Evolutionary conservation across 2,113 vertebrate genomes (phyloP).

Genomic region (Oncorhynchus mykiss): DNA sequence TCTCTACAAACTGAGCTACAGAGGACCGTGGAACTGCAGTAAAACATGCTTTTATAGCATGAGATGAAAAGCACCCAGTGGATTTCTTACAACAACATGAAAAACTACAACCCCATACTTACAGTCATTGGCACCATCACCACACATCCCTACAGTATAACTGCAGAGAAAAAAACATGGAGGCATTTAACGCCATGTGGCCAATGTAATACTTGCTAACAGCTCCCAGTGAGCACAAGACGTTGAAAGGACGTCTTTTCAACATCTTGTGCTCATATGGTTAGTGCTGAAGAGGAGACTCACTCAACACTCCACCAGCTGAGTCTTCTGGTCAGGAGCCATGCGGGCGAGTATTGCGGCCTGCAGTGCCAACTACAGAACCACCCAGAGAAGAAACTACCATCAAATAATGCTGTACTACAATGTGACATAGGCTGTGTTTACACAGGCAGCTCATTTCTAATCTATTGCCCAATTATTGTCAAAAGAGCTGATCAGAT

Average conservation of each 20-base stretch:
- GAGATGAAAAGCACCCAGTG: too few relatives aligned
- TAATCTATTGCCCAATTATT: too few relatives aligned
- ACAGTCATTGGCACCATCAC: conserved; percentile 98
- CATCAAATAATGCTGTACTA: not conserved
- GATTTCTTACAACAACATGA: too few relatives aligned
- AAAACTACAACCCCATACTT: conserved; percentile 64
- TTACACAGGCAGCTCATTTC: too few relatives aligned
- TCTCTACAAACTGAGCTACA: too few relatives aligned
- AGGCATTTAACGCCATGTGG: too few relatives aligned
- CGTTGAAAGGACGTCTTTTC: too few relatives aligned
- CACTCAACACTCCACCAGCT: conserved; percentile 95
- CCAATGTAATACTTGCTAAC: not conserved
- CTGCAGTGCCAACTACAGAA: conserved; percentile 78
- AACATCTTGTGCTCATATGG: too few relatives aligned
- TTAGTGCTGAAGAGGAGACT: conserved; percentile 57
- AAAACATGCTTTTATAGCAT: not conserved
- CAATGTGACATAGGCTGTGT: not conserved
- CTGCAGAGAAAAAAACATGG: conserved; percentile 57
- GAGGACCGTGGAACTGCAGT: too few relatives aligned
- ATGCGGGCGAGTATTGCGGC: conserved; percentile 94
- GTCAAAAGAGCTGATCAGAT: too few relatives aligned
- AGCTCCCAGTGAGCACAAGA: not conserved
- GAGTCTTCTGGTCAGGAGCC: conserved; percentile 97
- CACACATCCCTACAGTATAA: conserved; percentile 97
- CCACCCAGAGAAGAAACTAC: conserved; percentile 47